Evolutionary conservation across 1,140 invertebrate species (phyloP).

Genomic region (Ericerus pela): DNA sequence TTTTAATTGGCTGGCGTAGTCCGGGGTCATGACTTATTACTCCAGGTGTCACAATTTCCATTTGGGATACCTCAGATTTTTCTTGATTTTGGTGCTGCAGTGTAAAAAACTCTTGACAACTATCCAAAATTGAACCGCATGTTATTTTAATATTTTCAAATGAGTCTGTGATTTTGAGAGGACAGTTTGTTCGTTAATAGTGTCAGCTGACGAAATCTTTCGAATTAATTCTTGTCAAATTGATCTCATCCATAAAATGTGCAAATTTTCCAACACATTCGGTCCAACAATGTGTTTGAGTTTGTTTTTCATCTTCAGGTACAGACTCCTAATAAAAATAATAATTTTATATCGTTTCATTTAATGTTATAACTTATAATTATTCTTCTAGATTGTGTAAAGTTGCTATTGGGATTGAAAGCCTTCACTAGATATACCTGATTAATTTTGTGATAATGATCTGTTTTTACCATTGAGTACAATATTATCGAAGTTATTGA

Average conservation of each 20-base stretch:
- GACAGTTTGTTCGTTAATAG: neutral
- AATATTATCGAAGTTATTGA: too few relatives aligned
- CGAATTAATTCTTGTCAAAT: neutral
- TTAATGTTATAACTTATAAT: too few relatives aligned
- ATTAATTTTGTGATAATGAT: too few relatives aligned
- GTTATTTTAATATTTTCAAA: neutral
- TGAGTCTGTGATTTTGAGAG: neutral
- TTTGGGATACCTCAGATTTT: neutral
- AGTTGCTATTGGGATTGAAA: too few relatives aligned
- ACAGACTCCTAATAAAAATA: too few relatives aligned
- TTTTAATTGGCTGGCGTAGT: neutral
- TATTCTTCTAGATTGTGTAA: too few relatives aligned
- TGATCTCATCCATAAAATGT: neutral
- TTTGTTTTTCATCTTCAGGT: too few relatives aligned
- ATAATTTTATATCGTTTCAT: too few relatives aligned
- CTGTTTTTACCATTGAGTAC: too few relatives aligned
- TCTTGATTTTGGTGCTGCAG: neutral
- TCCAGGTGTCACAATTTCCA: neutral
- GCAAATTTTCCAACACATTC: neutral
- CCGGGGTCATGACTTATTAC: constrained; percentile 11
- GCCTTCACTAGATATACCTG: too few relatives aligned
- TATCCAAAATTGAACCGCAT: neutral
- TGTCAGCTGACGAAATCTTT: neutral
- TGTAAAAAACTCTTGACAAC: neutral
- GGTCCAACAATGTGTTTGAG: too few relatives aligned